These are phyloP conservation scores for Bradypodion ventrale DNA, from an alignment of 2,797 vertebrate species.

Conservation along the genomic window DNA sequence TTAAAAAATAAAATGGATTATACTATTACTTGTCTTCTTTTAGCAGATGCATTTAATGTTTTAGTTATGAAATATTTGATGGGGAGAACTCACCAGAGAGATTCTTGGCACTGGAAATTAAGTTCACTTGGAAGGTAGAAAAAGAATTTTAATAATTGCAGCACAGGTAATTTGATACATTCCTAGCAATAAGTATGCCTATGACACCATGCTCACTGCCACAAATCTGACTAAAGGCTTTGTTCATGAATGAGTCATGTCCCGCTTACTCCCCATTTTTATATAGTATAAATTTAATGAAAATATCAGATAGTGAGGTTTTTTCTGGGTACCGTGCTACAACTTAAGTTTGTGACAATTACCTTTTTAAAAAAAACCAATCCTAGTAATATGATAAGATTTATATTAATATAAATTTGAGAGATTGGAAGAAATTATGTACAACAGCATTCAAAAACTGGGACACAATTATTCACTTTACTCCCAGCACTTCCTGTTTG, in stretches of 20 bases:
- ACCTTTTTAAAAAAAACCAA: background rate
- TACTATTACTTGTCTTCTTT: conserved; percentile 63
- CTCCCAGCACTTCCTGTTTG: conserved; percentile 3
- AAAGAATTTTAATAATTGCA: conserved; percentile 70
- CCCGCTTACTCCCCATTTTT: conserved; percentile 57
- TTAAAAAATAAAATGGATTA: conserved; percentile 69
- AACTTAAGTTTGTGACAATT: conserved; percentile 13
- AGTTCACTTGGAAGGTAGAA: conserved; percentile 63
- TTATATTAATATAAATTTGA: background rate
- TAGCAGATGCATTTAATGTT: conserved; percentile 67
- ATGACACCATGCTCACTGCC: conserved; percentile 51
- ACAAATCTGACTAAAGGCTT: conserved; percentile 62
- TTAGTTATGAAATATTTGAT: conserved; percentile 72
- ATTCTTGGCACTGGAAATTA: conserved; percentile 65
- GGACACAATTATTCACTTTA: background rate
- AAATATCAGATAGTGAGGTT: conserved; percentile 50
- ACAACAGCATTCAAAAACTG: background rate
- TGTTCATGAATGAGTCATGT: conserved; percentile 64
- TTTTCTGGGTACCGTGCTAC: conserved; percentile 38
- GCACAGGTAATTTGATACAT: conserved; percentile 65
- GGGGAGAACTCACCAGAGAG: conserved; percentile 62
- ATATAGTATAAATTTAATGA: conserved; percentile 53
- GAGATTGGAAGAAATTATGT: conserved; percentile 8
- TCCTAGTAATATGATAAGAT: background rate
- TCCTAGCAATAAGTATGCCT: conserved; percentile 64